Evolutionary conservation across 2,113 vertebrate genomes (phyloP), one percentile per base, ranked within the genome.

Genomic region (Anser cygnoides): DNA sequence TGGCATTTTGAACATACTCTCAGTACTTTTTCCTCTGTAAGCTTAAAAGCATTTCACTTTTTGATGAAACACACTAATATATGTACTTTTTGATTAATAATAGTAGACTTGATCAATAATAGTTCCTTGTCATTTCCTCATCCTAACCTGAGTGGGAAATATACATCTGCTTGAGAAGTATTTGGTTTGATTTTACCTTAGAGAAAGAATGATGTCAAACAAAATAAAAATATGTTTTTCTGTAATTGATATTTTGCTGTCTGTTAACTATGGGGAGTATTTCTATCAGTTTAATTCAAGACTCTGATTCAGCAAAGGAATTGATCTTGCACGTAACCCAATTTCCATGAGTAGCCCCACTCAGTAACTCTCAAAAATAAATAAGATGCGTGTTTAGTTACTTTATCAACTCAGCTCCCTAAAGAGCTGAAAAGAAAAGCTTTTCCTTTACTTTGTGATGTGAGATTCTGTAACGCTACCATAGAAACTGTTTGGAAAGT

Each of bases 1-100:
- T 76, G 73, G 83, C 70, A 49, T 90, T 95, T 94, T 61, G n/a
- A 87, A 93, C 19, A 43, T 91, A 58, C 19, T 95, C 61, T 84
- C 63, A 29, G 66, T 72, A 78, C 33, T 84, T 59, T 84, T 63
- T 66, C 58, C 28, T 76, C 66, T 46, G 5, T 54, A 86, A 94
- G 68, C 18, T 61, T 84, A 41, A 44, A 92, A 87, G 44, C 26
- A 62, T 84, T 93, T 93, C 75, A 70, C 61, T 90, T 59, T 73
- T 14, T 61, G 49, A 66, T 93, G 59, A 72, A 90, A 82, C 20
- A 26, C 11, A 78, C 20, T 63, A 75, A 84, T 13, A 41, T 79
- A 89, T 82, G 33, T 65, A 25, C 57, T 62, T 76, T 72, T 54
- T 73, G 4, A 70, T 82, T 61, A 93, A 28, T 46, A 76, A 35